Conservation (phyloP, 2,113 vertebrate genomes). For the Bos javanicus region DNA sequence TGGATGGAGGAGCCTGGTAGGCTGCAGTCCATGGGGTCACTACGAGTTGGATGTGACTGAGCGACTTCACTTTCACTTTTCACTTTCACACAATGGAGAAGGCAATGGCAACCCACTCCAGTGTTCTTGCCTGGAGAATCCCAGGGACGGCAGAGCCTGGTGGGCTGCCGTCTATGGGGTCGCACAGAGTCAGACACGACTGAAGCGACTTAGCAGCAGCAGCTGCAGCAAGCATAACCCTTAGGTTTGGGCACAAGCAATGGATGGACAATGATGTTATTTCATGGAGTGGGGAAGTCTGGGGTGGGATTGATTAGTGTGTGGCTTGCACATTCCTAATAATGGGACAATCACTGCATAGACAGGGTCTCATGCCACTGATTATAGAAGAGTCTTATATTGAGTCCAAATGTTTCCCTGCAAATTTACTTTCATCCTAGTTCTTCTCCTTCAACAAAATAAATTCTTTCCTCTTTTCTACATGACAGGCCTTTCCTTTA, state of each 20-base stretch:
- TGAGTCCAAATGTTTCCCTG: neutral
- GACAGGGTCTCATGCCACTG: neutral
- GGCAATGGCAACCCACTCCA: too few relatives aligned
- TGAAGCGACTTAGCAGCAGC: too few relatives aligned
- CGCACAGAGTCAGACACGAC: too few relatives aligned
- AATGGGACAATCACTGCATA: neutral
- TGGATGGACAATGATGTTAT: neutral
- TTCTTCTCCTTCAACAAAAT: slow-evolving; percentile 1
- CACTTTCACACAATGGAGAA: too few relatives aligned
- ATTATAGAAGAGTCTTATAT: neutral
- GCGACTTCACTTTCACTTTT: too few relatives aligned
- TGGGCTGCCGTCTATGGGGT: too few relatives aligned
- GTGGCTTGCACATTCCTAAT: neutral
- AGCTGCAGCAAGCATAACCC: neutral
- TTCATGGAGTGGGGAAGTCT: neutral
- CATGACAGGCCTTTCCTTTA: neutral
- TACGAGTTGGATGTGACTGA: too few relatives aligned
- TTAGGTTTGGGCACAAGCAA: neutral
- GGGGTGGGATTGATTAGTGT: neutral
- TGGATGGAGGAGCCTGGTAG: too few relatives aligned
- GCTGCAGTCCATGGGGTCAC: too few relatives aligned
- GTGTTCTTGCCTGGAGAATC: too few relatives aligned
- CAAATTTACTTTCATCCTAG: neutral
- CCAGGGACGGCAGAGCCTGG: too few relatives aligned
- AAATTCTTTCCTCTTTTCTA: neutral